Percentiles rank a stretch among this genome's conserved stretches.
phyloP scores from a whole-genome alignment of 2,888 invertebrate species.

The Willowsia nigromaculata region DNA sequence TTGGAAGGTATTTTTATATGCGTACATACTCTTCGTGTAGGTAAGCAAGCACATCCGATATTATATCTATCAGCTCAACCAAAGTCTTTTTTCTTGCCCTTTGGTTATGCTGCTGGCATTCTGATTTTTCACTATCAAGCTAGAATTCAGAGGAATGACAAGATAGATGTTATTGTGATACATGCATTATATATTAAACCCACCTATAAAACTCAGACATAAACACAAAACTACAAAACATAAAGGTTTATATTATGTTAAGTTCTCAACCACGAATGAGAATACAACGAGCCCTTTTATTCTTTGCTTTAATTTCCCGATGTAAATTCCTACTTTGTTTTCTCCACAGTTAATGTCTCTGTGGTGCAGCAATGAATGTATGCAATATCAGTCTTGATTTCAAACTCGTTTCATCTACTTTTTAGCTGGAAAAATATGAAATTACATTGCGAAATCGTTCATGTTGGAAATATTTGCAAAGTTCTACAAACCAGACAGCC shows the following conservation, averaged over 20 bases:
- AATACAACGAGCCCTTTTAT: constrained; percentile 51
- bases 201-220: neutral
- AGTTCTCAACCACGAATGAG: constrained; percentile 7
- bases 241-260: constrained; percentile 47
- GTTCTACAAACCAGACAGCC: no score
- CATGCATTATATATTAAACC: no score
- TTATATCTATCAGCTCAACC: neutral
- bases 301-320: constrained; percentile 31
- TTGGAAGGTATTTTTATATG: constrained; percentile 28
- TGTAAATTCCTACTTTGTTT: neutral
- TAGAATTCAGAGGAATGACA: constrained; percentile 47
- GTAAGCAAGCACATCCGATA: no score
- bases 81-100: constrained; percentile 36
- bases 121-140: constrained; percentile 53
- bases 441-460: no score
- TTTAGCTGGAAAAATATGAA: no score
- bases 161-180: constrained; percentile 25
- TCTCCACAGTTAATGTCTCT: neutral
- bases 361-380: no score
- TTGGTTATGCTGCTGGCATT: constrained; percentile 64
- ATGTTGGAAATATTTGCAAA: no score
- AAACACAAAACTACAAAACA: neutral
- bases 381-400: no score
- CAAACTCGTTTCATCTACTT: no score
- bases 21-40: neutral